Evolutionary conservation across 2,113 vertebrate species (phyloP).

Genomic region (Labrus mixtus): DNA sequence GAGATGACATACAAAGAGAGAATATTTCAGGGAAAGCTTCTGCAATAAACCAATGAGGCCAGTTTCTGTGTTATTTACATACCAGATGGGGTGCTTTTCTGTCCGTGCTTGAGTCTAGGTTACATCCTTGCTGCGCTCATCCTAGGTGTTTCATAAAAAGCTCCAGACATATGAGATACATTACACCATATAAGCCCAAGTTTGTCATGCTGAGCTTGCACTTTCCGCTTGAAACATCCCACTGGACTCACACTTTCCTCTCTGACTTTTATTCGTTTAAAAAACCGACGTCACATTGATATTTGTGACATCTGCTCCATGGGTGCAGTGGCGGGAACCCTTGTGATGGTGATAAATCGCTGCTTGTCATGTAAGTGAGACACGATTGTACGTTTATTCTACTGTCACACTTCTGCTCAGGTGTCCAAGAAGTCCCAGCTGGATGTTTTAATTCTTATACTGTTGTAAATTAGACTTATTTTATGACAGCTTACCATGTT

Average conservation of each 20-base stretch:
- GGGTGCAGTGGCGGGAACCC: constrained; percentile 1
- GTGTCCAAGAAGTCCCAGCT: neutral
- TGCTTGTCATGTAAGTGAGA: neutral
- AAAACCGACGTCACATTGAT: constrained; percentile 15
- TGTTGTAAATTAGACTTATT: neutral
- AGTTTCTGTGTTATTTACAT: constrained; percentile 2
- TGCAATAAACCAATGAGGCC: neutral
- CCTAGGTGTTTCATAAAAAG: constrained; percentile 61
- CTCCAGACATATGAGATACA: constrained; percentile 38
- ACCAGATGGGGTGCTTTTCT: neutral
- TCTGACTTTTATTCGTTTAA: constrained; percentile 40
- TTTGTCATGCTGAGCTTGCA: constrained; percentile 31
- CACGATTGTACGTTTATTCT: neutral
- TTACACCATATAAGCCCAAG: constrained; percentile 26
- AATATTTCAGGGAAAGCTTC: neutral
- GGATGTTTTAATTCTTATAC: neutral
- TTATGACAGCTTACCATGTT: no score
- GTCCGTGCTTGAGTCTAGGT: neutral
- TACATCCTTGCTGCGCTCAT: constrained; percentile 20
- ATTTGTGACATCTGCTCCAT: constrained; percentile 34
- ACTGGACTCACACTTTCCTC: constrained; percentile 18
- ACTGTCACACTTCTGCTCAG: neutral
- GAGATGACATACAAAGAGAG: neutral
- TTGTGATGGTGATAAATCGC: neutral
- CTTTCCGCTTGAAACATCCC: constrained; percentile 28